phyloP scores from a whole-genome alignment of 1,140 invertebrate genomes.

The Asobara japonica region DNA sequence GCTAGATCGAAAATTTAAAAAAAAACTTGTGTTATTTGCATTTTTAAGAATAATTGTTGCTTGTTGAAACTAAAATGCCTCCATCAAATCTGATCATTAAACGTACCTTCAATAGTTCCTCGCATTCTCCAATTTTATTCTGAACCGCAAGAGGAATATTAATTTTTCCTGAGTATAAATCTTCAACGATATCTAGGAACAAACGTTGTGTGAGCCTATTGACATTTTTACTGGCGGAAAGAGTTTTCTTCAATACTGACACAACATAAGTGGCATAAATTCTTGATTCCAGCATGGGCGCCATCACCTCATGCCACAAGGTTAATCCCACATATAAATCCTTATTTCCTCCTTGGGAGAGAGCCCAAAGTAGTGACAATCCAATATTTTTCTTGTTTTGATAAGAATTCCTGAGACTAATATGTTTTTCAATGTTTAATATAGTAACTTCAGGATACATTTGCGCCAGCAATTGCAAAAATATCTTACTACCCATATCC shows the following conservation, averaged over 20 bases:
- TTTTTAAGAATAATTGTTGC: too few species aligned
- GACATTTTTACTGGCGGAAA: slow-evolving; percentile 51
- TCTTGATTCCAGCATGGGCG: slow-evolving; percentile 78
- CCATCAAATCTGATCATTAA: too few species aligned
- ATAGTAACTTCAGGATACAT: slow-evolving; percentile 72
- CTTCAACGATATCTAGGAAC: slow-evolving; percentile 62
- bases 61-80: too few species aligned
- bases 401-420: slow-evolving; percentile 77
- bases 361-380: slow-evolving; percentile 80
- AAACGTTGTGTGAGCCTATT: slow-evolving; percentile 59
- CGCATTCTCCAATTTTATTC: slow-evolving; percentile 52
- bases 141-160: slow-evolving; percentile 47
- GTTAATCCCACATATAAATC: slow-evolving; percentile 78
- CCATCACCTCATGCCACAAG: slow-evolving; percentile 85
- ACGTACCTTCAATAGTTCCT: slow-evolving; percentile 63
- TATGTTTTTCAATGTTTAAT: slow-evolving; percentile 71
- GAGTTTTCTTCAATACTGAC: slow-evolving; percentile 74
- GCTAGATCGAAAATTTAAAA: too few species aligned
- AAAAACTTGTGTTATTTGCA: too few species aligned
- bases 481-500: slow-evolving; percentile 76
- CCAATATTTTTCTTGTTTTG: slow-evolving; percentile 82
- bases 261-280: slow-evolving; percentile 77
- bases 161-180: slow-evolving; percentile 56
- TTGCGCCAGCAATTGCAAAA: slow-evolving; percentile 75
- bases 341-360: slow-evolving; percentile 78